Conservation (phyloP, 2,797 vertebrate genomes). For the Neosalanx taihuensis region DNA sequence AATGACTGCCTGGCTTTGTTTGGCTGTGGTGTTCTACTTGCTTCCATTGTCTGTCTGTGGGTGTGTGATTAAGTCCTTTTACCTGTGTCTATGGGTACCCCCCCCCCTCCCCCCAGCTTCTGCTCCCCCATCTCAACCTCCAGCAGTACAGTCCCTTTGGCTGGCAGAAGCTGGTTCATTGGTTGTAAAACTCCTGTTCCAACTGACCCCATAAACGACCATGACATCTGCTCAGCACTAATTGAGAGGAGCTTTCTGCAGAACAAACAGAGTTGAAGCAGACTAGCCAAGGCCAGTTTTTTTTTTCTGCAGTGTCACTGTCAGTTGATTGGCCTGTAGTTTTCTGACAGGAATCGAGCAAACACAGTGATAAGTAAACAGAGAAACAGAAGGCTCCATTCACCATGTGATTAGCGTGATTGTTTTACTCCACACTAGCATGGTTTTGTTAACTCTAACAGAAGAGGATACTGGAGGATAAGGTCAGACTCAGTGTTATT, state of each 20-base stretch:
- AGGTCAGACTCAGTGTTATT: neutral
- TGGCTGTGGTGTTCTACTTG: conserved; percentile 28
- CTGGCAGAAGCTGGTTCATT: conserved; percentile 14
- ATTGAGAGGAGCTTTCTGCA: conserved; percentile 54
- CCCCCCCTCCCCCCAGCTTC: conserved; percentile 37
- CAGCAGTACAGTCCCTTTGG: conserved; percentile 31
- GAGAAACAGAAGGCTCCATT: too few relatives aligned
- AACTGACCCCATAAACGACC: conserved; percentile 52
- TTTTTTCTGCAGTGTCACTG: conserved; percentile 37
- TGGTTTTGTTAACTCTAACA: neutral
- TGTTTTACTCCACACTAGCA: neutral
- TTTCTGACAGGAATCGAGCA: conserved; percentile 18
- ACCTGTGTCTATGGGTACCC: conserved; percentile 1
- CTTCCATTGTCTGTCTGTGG: conserved; percentile 43
- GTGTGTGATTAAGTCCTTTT: conserved; percentile 35
- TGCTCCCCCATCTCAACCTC: conserved; percentile 35
- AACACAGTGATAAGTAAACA: neutral
- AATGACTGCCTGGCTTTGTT: conserved; percentile 4
- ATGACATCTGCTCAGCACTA: conserved; percentile 66
- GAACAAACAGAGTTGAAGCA: conserved; percentile 40
- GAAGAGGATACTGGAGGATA: neutral
- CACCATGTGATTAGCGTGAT: too few relatives aligned
- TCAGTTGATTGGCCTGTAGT: conserved; percentile 25
- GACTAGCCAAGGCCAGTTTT: conserved; percentile 56
- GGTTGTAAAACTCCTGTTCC: conserved; percentile 60